Base-by-base conservation (phyloP, 2,888 invertebrate species). In the Drosophila mercatorum region DNA sequence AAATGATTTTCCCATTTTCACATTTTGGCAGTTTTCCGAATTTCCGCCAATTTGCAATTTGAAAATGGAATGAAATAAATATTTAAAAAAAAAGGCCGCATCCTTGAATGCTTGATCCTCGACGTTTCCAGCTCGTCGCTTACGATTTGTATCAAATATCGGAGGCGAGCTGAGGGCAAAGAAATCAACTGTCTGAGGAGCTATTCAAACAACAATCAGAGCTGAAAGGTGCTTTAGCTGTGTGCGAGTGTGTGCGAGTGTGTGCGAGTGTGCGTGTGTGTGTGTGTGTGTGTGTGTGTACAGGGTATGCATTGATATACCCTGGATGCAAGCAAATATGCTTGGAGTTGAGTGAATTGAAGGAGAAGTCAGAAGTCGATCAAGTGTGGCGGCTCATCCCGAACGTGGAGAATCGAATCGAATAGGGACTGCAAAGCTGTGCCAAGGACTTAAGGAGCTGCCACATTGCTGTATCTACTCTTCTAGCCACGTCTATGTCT, bases 51-150 rank as follows among this genome's bases (percentile, higher is more conserved):
- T 75, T 67, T 55, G 75, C 63, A 67, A 67, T 72, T 62, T 38
- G 17, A 22, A 38, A 55, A 28, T 51, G 10, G 34, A 34, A 44
- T 22, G 5, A 12, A 22, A 22, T 44, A 12, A 26, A 22, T 2
- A 22, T 22, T 22, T 17, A 17, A 22, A 22, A 22, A 22, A 22
- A 46, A 14, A 38, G 36, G 26, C n/a, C 44, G 31, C 51, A 40
- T 22, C 46, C 40, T 44, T 51, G 28, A 70, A 63, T 51, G 17
- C 38, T 5, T 53, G 61, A 62, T 77, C 56, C 62, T 61, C 83
- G 83, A 88, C 83, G 87, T 84, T 84, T 84, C 87, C 89, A 81
- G 76, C 68, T 83, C 84, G 73, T 88, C 84, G 89, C 89, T 86
- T 84, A 79, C 84, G 58, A 88, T 84, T 88, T 81, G 81, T 78